Base-by-base conservation (phyloP, 2,888 invertebrate genomes). In the Polydrusus pterygomalis region DNA sequence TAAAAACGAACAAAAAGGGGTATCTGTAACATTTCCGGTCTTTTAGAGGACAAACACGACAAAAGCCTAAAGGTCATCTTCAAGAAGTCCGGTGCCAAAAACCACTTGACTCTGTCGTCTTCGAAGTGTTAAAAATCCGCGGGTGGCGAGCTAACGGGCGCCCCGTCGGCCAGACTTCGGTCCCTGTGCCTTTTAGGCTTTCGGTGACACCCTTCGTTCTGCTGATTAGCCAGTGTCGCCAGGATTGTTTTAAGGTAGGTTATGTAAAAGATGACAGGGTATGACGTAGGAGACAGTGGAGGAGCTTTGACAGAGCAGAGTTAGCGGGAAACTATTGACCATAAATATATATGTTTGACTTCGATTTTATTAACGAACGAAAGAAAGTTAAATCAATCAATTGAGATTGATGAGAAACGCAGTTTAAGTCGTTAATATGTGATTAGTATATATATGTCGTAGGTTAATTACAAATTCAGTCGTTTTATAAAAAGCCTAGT, bases 111-210 rank as follows among this genome's bases (percentile, higher is more conserved):
- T 72, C 45, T 60, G 74, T 74, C 74, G 67, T 49, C 67, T 67
- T 38, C 49, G 58, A 74, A 74, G 74, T 74, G 74, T 74, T 69
- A 74, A 74, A 69, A 74, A 69, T 74, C 74, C 18, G 69, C 62
- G 74, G 65, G 74, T 60, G 74, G 67, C 51, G 15, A 40, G 45
- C 11, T n/a, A 13, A 18, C 51, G 20, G 67, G 74, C 72, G 72
- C 72, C 72, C 47, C 9, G 30, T 43, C 30, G 72, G 45, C 64
- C 63, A 63, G 70, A 51, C 69, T 65, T 34, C 34, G 18, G 34
- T 30, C 49, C 17, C 54, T 67, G 49, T 60, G 38, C 58, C 58
- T 60, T 38, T 60, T 60, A 17, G 17, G 30, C 25, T 34, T 60
- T 60, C 17, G 38, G 38, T 60, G 58, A 60, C 58, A 60, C 58